Evolutionary conservation across 2,888 invertebrate genomes (phyloP), one percentile per base, ranked within the genome.

Genomic region (Dicyrtomina minuta): DNA sequence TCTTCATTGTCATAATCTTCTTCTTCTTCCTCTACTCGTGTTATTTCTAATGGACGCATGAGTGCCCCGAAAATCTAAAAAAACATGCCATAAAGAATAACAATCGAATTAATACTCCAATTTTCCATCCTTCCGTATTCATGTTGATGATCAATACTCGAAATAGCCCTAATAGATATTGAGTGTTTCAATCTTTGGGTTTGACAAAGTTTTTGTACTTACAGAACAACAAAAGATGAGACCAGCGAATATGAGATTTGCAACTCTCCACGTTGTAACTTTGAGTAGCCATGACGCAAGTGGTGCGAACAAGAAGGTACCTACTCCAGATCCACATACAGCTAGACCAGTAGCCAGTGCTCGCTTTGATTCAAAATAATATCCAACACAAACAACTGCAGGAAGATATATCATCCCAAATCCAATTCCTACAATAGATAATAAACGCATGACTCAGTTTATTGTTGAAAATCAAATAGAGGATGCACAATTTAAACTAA

Each of bases 371-470:
- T 97, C 96, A 84, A 98, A 98, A 84, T 97, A 97, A 83, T 96
- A 96, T 6, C 96, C 95, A 27, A 97, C 96, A 66, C 93, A 93
- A 13, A 97, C 96, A 46, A 98, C 96, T 1, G 97, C 96, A 0
- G 97, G 97, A 58, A 98, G 86, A 83, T 95, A 96, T 79, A 95
- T 93, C 84, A 95, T 88, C 74, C 95, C 94, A 81, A 95, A 93
- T 24, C 95, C 95, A 79, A 95, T 88, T 75, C 94, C 93, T 92
- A 74, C 58, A 67, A 65, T 26, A 20, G 22, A n/a, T n/a, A n/a
- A n/a, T n/a, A 64, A 67, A 44, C 20, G 8, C 8, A 33, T 33
- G 33, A 5, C 33, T 3, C 33, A 33, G 3, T 33, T 3, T 33
- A 33, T n/a, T n/a, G n/a, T n/a, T n/a, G n/a, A n/a, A n/a, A n/a